These are phyloP conservation scores for Lates calcarifer DNA, from an alignment of 2,113 vertebrate species.

Conservation along the genomic window DNA sequence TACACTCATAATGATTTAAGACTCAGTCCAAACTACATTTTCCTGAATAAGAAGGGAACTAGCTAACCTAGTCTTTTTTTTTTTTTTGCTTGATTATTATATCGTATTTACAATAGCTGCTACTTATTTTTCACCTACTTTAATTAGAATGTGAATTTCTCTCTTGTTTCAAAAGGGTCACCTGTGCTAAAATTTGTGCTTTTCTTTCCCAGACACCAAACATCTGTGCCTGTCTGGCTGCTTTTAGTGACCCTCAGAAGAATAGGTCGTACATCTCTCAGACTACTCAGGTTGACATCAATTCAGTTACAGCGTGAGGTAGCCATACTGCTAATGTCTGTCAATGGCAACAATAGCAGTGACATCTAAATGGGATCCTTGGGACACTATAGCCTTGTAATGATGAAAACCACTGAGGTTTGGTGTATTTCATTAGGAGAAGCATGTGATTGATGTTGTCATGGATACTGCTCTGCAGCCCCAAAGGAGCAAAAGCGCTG, in stretches of 20 bases:
- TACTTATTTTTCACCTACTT: constrained; percentile 16
- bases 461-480: background rate
- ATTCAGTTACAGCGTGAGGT: constrained; percentile 54
- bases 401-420: background rate
- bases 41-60: constrained; percentile 53
- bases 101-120: constrained; percentile 70
- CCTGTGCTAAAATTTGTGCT: constrained; percentile 68
- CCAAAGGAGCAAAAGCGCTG: background rate
- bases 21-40: constrained; percentile 5
- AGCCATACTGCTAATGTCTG: constrained; percentile 51
- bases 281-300: constrained; percentile 43
- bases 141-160: constrained; percentile 9
- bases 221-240: background rate
- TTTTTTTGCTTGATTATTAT: constrained; percentile 55
- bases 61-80: constrained; percentile 47
- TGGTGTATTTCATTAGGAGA: background rate
- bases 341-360: background rate
- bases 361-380: constrained; percentile 17
- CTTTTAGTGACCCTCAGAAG: background rate
- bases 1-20: constrained; percentile 6
- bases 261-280: background rate
- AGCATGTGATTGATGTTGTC: background rate
- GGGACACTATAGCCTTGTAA: background rate
- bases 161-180: background rate
- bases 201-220: constrained; percentile 49